Base-by-base conservation (phyloP, 2,888 invertebrate genomes). In the Ptychoptera albimana region DNA sequence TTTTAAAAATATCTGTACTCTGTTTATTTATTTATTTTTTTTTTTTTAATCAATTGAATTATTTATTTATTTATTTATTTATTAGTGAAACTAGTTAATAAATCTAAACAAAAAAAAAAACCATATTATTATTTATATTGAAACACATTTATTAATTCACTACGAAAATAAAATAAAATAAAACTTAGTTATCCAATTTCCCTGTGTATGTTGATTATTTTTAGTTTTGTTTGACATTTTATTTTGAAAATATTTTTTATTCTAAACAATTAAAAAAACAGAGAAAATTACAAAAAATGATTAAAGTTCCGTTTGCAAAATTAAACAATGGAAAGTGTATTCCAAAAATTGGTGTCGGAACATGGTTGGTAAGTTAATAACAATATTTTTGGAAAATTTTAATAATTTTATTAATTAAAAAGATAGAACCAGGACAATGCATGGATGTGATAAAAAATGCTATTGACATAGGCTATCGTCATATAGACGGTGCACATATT, bases 311-410 rank as follows among this genome's bases (percentile, higher is more conserved):
- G 7, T 23, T 5, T 7, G 59, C 80, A 1, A 70, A 70, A 49
- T 69, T 84, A 10, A 70, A 66, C 53, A 78, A 79, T 55, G 81
- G 77, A 0, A 52, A 61, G 15, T 67, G 74, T 49, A 73, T 79
- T 54, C 84, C 84, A 0, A 67, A 73, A 2, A 57, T 84, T 1
- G 84, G 83, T 1, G 65, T 85, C 13, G 85, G 84, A 8, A 85
- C 84, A 7, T 82, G 78, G 77, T 73, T 76, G 68, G 79, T 78
- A 66, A 60, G 62, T 64, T 30, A 30, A 29, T 40, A 14, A 43
- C 30, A 37, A 11, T 29, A 37, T 30, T 43, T 8, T 12, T n/a
- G 1, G 2, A 9, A 34, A 12, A 12, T 29, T 11, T 39, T 8
- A 35, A 35, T 2, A 9, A 35, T 23, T 5, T 23, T 5, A 23